These are phyloP conservation scores for Botia almorhae DNA, from an alignment of 2,797 vertebrate genomes.

Conservation along the genomic window DNA sequence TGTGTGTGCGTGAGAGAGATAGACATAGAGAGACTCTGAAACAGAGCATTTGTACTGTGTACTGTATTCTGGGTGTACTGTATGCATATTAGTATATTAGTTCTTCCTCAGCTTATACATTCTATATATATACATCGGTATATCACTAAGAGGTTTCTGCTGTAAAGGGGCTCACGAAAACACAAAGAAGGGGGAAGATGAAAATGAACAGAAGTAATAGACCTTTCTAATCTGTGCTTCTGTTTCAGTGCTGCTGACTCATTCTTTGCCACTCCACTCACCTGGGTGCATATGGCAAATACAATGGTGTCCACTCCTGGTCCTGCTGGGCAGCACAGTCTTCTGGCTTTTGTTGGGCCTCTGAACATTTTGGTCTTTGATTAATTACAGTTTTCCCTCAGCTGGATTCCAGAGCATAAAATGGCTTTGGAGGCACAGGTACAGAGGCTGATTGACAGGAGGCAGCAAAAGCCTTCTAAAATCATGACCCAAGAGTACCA, in stretches of 20 bases:
- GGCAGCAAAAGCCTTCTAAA: slow-evolving; percentile 60
- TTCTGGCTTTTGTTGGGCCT: slow-evolving; percentile 58
- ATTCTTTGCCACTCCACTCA: slow-evolving; percentile 57
- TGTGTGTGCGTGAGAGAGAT: not conserved
- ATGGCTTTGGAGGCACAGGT: slow-evolving; percentile 53
- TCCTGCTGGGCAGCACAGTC: slow-evolving; percentile 60
- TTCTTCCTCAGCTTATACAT: not conserved
- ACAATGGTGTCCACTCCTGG: slow-evolving; percentile 65
- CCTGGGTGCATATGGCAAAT: slow-evolving; percentile 60
- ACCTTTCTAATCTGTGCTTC: slow-evolving; percentile 42
- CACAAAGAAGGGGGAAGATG: slow-evolving; percentile 12
- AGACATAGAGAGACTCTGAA: too few species aligned
- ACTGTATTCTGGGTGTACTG: not conserved
- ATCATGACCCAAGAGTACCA: slow-evolving; percentile 60
- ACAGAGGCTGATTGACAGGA: slow-evolving; percentile 49
- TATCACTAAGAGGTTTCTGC: slow-evolving; percentile 1
- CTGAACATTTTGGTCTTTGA: slow-evolving; percentile 56
- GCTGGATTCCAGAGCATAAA: slow-evolving; percentile 53
- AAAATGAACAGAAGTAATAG: slow-evolving; percentile 27
- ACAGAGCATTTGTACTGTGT: too few species aligned
- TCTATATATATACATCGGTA: slow-evolving; percentile 10
- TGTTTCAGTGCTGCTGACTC: slow-evolving; percentile 48
- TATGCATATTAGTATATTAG: not conserved
- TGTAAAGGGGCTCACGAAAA: slow-evolving; percentile 14
- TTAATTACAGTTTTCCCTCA: slow-evolving; percentile 50